Evolutionary conservation across 2,113 vertebrate species (phyloP).

Genomic region (Puma concolor): DNA sequence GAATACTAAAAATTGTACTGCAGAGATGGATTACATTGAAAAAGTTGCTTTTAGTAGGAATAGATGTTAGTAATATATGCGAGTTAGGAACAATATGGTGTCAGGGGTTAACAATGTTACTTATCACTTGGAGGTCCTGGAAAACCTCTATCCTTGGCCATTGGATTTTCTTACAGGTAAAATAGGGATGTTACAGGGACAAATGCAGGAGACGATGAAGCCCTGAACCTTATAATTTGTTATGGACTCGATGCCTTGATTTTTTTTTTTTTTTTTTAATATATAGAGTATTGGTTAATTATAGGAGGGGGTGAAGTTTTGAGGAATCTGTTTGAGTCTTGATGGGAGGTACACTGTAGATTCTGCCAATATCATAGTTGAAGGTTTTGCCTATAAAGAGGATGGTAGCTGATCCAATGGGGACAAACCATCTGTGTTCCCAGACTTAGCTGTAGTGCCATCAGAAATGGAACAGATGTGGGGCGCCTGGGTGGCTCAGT

Average conservation of each 20-base stretch:
- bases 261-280: background rate
- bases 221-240: background rate
- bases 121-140: background rate
- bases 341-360: background rate
- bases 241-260: background rate
- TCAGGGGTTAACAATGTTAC: background rate
- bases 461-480: background rate
- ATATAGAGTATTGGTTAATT: background rate
- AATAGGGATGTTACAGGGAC: background rate
- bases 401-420: background rate
- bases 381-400: background rate
- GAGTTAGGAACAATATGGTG: background rate
- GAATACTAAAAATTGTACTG: background rate
- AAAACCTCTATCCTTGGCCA: background rate
- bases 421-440: background rate
- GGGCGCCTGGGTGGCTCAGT: too few relatives aligned
- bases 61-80: background rate
- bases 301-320: background rate
- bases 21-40: background rate
- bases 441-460: background rate
- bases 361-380: background rate
- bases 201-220: background rate
- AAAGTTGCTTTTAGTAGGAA: background rate
- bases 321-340: background rate
- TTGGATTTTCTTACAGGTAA: background rate